Conservation (phyloP, 2,113 vertebrate species). For the Crocuta crocuta region DNA sequence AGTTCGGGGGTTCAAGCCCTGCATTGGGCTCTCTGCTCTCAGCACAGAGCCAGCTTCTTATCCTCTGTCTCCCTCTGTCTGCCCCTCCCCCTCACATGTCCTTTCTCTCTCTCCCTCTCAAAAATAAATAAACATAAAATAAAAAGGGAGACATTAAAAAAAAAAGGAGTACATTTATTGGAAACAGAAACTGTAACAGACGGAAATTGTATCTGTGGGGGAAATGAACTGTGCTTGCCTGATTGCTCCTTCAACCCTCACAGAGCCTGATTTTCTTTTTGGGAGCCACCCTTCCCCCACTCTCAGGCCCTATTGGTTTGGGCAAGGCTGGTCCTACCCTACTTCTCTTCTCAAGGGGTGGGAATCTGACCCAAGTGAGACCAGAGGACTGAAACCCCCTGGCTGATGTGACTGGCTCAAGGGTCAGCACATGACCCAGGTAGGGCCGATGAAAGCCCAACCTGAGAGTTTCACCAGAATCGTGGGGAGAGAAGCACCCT, state of each 20-base stretch:
- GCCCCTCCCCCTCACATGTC: no score
- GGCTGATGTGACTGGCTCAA: not conserved
- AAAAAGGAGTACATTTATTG: no score
- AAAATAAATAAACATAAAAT: no score
- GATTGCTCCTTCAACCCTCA: not conserved
- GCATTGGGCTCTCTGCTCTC: no score
- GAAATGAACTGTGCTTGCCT: not conserved
- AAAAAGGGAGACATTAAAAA: no score
- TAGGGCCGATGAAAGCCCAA: not conserved
- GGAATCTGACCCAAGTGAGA: not conserved
- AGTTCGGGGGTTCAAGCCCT: no score
- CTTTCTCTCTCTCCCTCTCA: no score
- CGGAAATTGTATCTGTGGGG: not conserved
- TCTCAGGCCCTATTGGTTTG: not conserved
- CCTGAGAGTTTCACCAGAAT: not conserved
- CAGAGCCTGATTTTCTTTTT: not conserved
- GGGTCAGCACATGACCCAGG: not conserved
- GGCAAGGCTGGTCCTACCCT: not conserved
- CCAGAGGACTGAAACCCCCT: not conserved
- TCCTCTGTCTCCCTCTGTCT: no score
- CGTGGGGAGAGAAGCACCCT: not conserved
- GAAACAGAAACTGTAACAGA: not conserved
- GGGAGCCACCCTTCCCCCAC: not conserved
- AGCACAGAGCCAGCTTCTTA: no score
- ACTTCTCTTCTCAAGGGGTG: not conserved